Evolutionary conservation across 2,113 vertebrate species (phyloP).

Genomic region (Lepisosteus oculatus): DNA sequence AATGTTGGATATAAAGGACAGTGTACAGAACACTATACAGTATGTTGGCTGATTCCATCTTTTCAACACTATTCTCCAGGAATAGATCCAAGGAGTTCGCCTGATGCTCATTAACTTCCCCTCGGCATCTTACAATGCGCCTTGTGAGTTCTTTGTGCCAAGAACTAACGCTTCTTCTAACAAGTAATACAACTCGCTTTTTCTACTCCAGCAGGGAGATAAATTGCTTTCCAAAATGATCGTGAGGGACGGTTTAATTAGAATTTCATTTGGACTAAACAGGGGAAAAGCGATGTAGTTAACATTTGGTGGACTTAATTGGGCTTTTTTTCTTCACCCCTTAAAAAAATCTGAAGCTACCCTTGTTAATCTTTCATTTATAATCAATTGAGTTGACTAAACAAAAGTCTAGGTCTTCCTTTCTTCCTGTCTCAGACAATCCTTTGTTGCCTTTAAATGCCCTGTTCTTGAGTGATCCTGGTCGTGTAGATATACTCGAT

Average conservation of each 20-base stretch:
- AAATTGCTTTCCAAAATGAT: conserved; percentile 86
- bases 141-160: conserved; percentile 88
- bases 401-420: conserved; percentile 96
- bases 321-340: conserved; percentile 84
- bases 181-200: conserved; percentile 72
- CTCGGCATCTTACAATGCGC: conserved; percentile 85
- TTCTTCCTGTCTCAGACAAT: conserved; percentile 94
- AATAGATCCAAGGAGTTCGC: conserved; percentile 83
- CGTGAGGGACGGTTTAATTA: conserved; percentile 96
- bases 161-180: conserved; percentile 84
- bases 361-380: conserved; percentile 99
- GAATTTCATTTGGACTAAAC: conserved; percentile 97
- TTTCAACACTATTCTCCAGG: conserved; percentile 80
- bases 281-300: conserved; percentile 95
- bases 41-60: conserved; percentile 74
- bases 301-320: conserved; percentile 99
- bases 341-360: conserved; percentile 86
- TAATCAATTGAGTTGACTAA: conserved; percentile 97
- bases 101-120: conserved; percentile 97
- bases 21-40: conserved; percentile 45
- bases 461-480: conserved; percentile 89
- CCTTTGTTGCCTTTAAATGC: conserved; percentile 96
- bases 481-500: conserved; percentile 87
- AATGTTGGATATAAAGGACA: conserved; percentile 83
- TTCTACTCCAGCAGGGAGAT: conserved; percentile 83